phyloP scores from a whole-genome alignment of 1,140 invertebrate genomes.

The Belonocnema kinseyi region DNA sequence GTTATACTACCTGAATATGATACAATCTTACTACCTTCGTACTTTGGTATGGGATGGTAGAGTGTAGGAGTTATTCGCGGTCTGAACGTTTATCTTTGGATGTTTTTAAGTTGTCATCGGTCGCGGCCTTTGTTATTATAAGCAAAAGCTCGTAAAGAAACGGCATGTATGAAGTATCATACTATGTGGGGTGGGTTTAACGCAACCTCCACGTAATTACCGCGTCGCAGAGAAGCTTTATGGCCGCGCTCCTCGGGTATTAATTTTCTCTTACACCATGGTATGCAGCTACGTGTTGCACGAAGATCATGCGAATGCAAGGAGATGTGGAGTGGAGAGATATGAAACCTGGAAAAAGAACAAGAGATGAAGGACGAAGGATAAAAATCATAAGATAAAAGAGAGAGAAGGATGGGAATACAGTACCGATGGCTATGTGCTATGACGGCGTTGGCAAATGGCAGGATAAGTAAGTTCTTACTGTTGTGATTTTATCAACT shows the following conservation, averaged over 20 bases:
- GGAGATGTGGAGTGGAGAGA: not conserved
- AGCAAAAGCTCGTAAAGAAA: constrained; percentile 68
- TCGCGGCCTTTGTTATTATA: constrained; percentile 64
- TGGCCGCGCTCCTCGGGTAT: constrained; percentile 64
- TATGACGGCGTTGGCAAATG: constrained; percentile 54
- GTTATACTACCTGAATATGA: too few relatives aligned
- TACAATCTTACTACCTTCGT: too few relatives aligned
- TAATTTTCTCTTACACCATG: constrained; percentile 67
- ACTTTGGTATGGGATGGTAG: too few relatives aligned
- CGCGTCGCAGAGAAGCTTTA: constrained; percentile 71
- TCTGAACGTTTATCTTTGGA: constrained; percentile 42
- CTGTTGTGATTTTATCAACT: constrained; percentile 63
- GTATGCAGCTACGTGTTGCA: constrained; percentile 5
- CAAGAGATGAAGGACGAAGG: constrained; percentile 40
- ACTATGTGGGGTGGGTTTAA: constrained; percentile 35
- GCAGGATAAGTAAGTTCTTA: constrained; percentile 52
- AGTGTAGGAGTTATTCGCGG: not conserved
- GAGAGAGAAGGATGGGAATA: constrained; percentile 40
- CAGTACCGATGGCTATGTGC: constrained; percentile 14
- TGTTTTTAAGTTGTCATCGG: constrained; percentile 68
- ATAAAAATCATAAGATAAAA: constrained; percentile 40
- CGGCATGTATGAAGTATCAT: constrained; percentile 51
- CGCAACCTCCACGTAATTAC: constrained; percentile 62
- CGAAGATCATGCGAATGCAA: constrained; percentile 31
- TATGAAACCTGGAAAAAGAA: constrained; percentile 18